A percentile compares a stretch with the other conserved stretches of the same genome.
phyloP scores from a whole-genome alignment of 1,140 invertebrate species.

The Listronotus bonariensis region DNA sequence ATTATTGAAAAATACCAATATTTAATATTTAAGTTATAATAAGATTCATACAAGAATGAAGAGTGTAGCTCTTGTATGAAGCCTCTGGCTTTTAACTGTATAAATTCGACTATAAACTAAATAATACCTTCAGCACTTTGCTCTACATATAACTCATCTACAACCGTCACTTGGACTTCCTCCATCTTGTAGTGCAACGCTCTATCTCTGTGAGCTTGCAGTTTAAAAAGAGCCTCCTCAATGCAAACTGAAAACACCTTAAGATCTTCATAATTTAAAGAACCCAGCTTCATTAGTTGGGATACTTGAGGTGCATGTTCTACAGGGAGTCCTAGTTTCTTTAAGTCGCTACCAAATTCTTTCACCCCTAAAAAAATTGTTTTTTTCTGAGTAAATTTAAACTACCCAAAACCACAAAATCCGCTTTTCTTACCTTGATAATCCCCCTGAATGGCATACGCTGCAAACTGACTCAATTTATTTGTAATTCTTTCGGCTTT shows the following conservation, averaged over 20 bases:
- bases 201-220: constrained; percentile 82
- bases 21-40: no score
- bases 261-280: constrained; percentile 85
- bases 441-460: constrained; percentile 91
- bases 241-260: constrained; percentile 87
- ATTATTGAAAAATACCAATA: neutral
- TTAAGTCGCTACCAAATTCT: constrained; percentile 89
- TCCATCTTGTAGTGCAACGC: constrained; percentile 96
- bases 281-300: constrained; percentile 95
- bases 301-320: constrained; percentile 97
- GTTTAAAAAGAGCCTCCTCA: constrained; percentile 87
- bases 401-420: no score
- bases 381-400: no score
- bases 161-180: constrained; percentile 94
- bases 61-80: neutral
- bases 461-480: constrained; percentile 91
- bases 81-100: neutral
- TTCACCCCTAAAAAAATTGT: constrained; percentile 67
- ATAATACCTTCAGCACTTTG: constrained; percentile 72
- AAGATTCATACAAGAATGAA: no score
- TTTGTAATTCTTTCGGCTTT: constrained; percentile 90
- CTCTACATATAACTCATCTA: constrained; percentile 95
- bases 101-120: neutral
- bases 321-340: constrained; percentile 92
- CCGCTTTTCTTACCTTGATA: constrained; percentile 68